A percentile compares a stretch with the other conserved stretches of the same genome.
phyloP scores from a whole-genome alignment of 2,888 invertebrate species.

The Acrocyrtus sp. region DNA sequence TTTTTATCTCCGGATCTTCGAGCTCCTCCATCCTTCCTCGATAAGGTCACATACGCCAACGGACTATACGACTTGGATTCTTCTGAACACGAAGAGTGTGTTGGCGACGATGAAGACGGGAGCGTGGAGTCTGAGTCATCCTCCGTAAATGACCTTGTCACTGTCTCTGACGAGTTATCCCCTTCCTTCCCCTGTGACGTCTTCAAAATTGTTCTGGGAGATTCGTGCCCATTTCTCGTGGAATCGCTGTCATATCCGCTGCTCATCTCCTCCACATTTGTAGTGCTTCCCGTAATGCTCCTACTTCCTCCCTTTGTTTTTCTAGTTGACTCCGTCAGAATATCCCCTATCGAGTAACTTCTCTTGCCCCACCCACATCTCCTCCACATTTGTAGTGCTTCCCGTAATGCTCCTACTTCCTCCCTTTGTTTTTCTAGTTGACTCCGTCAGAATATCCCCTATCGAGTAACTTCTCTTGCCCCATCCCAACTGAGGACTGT shows the following conservation, averaged over 20 bases:
- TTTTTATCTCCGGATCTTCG: not conserved
- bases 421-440: not conserved
- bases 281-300: slow-evolving; percentile 26
- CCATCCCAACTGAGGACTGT: no score
- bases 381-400: slow-evolving; percentile 66
- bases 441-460: slow-evolving; percentile 30
- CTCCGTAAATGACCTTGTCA: not conserved
- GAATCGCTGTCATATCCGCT: slow-evolving; percentile 74
- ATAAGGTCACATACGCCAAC: slow-evolving; percentile 30
- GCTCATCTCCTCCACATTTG: slow-evolving; percentile 70
- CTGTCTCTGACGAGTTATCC: not conserved
- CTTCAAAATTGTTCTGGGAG: slow-evolving; percentile 55
- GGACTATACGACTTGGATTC: slow-evolving; percentile 16
- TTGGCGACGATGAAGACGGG: not conserved
- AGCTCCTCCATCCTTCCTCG: slow-evolving; percentile 3
- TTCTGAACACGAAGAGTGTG: not conserved
- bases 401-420: slow-evolving; percentile 21
- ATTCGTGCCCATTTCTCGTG: slow-evolving; percentile 65
- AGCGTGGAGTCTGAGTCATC: not conserved
- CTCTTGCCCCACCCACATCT: no score
- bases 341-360: slow-evolving; percentile 59
- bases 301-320: not conserved
- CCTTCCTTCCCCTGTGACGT: slow-evolving; percentile 16
- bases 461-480: slow-evolving; percentile 56
- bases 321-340: slow-evolving; percentile 18